Percentiles rank a stretch among this genome's conserved stretches.
Conservation (phyloP, 1,140 invertebrate genomes). For the Atopsyche davidsoni region DNA sequence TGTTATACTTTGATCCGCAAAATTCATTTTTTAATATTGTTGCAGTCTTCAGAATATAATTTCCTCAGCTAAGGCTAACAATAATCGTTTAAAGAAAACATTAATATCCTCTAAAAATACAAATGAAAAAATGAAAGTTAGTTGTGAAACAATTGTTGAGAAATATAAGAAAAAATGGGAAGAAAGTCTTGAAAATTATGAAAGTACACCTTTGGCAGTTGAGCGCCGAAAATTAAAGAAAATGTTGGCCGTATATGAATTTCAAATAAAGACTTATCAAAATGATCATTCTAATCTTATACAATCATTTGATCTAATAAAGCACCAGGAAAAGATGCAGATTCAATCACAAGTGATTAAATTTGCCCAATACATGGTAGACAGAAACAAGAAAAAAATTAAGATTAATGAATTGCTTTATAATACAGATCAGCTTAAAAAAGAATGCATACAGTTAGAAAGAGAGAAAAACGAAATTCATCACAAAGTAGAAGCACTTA, state of each 20-base stretch:
- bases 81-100: too few species aligned
- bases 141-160: not conserved
- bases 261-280: too few species aligned
- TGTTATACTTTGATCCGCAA: too few species aligned
- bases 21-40: too few species aligned
- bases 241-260: too few species aligned
- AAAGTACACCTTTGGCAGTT: not conserved
- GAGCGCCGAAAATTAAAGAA: not conserved
- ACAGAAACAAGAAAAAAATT: not conserved
- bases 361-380: constrained; percentile 1
- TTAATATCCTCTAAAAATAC: too few species aligned
- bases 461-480: too few species aligned
- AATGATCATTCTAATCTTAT: too few species aligned
- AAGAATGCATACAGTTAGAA: not conserved
- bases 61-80: too few species aligned
- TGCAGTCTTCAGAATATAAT: too few species aligned
- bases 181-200: not conserved
- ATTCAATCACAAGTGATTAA: not conserved
- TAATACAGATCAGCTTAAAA: not conserved
- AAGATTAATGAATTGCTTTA: not conserved
- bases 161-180: not conserved
- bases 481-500: too few species aligned
- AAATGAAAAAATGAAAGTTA: too few species aligned
- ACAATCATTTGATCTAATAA: not conserved
- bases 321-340: not conserved